Evolutionary conservation across 2,888 invertebrate species (phyloP), one percentile per base, ranked within the genome.

Genomic region (Gymnosoma rotundatum): DNA sequence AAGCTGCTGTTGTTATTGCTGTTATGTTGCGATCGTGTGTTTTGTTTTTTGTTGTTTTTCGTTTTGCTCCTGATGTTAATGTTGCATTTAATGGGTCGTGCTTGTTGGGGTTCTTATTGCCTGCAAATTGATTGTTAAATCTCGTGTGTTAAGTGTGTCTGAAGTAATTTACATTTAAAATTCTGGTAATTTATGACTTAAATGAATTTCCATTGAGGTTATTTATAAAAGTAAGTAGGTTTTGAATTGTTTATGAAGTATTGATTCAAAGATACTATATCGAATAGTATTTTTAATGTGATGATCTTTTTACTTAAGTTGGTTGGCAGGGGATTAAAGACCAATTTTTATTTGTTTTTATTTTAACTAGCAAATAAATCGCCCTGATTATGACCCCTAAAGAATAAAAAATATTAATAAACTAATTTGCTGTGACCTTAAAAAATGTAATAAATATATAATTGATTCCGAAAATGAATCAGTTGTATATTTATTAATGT

Each of bases 131-230:
- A 60, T 58, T 70, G 64, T 69, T 80, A 78, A 25, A 76, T 85
- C 79, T 81, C 78, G 82, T 85, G 83, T 83, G 50, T 76, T 85
- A 80, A 85, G 83, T 83, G 83, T 85, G 85, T 83, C 83, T 83
- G 50, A 73, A 85, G 73, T 79, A 76, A 67, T 76, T 81, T 78
- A 20, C 50, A 79, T 66, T 60, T 72, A 58, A 58, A 67, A 58
- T 79, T 74, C 58, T 64, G 61, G 20, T 63, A 69, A 32, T 63
- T 12, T 42, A n/a, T 42, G 42, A 42, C 42, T 42, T 12, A 9
- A 12, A 12, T 42, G 42, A 12, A 12, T 12, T 42, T 12, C 0
- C 42, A 1, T 66, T 75, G 63, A 48, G 54, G 18, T 16, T 21
- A 72, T 72, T 25, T 48, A 20, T 32, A 32, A 8, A 32, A 2